Evolutionary conservation across 2,113 vertebrate genomes (phyloP).

Genomic region (Herpetotheres cachinnans): DNA sequence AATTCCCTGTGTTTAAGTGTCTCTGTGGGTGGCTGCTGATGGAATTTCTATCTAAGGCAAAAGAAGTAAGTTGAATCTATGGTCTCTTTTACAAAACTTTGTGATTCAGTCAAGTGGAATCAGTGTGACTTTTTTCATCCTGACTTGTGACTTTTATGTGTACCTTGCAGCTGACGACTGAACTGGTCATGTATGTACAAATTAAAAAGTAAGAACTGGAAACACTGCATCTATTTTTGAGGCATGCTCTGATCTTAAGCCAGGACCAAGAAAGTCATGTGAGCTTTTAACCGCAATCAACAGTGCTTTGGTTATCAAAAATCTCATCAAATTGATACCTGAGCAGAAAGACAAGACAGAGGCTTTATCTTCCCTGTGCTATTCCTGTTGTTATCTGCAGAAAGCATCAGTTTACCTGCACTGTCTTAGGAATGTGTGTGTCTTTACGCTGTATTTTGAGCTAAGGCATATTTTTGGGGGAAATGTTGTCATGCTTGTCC

Average conservation of each 20-base stretch:
- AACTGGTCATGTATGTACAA: not conserved
- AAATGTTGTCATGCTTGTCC: rapidly evolving
- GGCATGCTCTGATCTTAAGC: not conserved
- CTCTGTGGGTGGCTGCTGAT: not conserved
- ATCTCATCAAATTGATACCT: not conserved
- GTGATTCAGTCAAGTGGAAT: not conserved
- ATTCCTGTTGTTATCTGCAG: not conserved
- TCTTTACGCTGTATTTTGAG: not conserved
- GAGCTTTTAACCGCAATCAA: not conserved
- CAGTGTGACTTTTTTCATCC: not conserved
- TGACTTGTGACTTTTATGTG: not conserved
- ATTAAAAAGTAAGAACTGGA: not conserved
- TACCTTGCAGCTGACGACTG: not conserved
- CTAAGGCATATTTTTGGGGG: not conserved
- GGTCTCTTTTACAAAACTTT: not conserved
- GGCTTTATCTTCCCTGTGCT: not conserved
- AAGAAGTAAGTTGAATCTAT: not conserved
- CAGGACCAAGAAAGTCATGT: not conserved
- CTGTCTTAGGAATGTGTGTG: rapidly evolving
- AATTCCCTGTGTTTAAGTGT: not conserved
- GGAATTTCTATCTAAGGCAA: not conserved
- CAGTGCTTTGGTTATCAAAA: not conserved
- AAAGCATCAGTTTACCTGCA: not conserved
- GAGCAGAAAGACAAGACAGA: not conserved
- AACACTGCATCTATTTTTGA: not conserved